Evolutionary conservation across 2,797 vertebrate species (phyloP).

Genomic region (Phataginus tricuspis): DNA sequence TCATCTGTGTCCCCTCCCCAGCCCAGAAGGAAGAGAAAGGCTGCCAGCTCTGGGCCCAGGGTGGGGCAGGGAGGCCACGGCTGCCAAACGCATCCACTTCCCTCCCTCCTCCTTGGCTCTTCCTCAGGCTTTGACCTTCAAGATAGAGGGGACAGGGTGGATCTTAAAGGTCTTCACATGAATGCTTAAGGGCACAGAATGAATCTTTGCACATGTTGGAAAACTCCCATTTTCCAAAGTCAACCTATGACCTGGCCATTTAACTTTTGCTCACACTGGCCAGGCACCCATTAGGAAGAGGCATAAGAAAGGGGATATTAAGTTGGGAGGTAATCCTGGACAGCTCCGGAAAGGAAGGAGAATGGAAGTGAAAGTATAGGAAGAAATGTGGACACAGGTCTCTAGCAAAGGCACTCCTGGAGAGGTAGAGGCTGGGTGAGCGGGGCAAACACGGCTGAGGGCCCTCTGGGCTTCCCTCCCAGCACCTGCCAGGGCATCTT

Average conservation of each 20-base stretch:
- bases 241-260: not conserved
- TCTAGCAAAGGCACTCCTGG: not conserved
- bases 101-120: not conserved
- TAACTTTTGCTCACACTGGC: not conserved
- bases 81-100: not conserved
- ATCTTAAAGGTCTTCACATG: not conserved
- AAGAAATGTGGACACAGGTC: not conserved
- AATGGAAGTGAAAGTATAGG: not conserved
- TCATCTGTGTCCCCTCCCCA: not conserved
- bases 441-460: fast-evolving
- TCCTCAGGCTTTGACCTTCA: not conserved
- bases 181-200: not conserved
- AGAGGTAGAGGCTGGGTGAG: not conserved
- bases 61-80: not conserved
- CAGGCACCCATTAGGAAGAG: not conserved
- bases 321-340: not conserved
- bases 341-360: not conserved
- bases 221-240: not conserved
- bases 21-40: not conserved
- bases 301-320: not conserved
- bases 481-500: not conserved
- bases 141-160: not conserved
- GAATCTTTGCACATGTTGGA: not conserved
- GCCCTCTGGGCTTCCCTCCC: not conserved
- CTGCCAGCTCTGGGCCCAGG: not conserved